Percentiles rank a stretch among this genome's conserved stretches.
Conservation (phyloP, 2,888 invertebrate species). For the Blera fallax region DNA sequence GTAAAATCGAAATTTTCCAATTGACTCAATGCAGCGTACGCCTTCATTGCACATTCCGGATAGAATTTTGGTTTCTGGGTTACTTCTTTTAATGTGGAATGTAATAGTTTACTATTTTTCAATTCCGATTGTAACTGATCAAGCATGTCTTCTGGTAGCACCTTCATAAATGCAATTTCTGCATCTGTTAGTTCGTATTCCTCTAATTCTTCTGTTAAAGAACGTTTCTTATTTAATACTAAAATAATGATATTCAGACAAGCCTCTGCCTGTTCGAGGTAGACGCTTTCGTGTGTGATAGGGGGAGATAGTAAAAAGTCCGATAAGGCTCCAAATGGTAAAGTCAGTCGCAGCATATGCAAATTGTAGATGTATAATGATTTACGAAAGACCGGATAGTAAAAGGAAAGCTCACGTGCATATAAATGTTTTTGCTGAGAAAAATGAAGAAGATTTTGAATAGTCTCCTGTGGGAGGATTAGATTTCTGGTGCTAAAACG, state of each 20-base stretch:
- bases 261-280: conserved; percentile 75
- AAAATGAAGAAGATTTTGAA: conserved; percentile 74
- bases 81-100: conserved; percentile 59
- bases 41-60: conserved; percentile 75
- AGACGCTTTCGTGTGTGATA: conserved; percentile 67
- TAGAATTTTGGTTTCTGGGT: conserved; percentile 71
- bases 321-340: conserved; percentile 72
- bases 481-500: conserved; percentile 71
- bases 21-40: conserved; percentile 76
- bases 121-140: conserved; percentile 67
- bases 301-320: conserved; percentile 74
- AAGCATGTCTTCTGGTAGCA: conserved; percentile 59
- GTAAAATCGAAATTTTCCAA: conserved; percentile 74
- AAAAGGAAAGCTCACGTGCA: conserved; percentile 72
- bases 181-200: conserved; percentile 74
- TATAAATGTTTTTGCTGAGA: conserved; percentile 73
- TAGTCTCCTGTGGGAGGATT: conserved; percentile 70
- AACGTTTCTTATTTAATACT: conserved; percentile 73
- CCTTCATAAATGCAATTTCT: conserved; percentile 74
- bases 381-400: conserved; percentile 76
- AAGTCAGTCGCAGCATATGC: conserved; percentile 76
- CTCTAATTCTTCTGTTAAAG: conserved; percentile 73
- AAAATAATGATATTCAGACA: conserved; percentile 77
- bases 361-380: conserved; percentile 76
- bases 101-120: conserved; percentile 68